Conservation (phyloP, 2,888 invertebrate species). For the Azorinus chamasolen region DNA sequence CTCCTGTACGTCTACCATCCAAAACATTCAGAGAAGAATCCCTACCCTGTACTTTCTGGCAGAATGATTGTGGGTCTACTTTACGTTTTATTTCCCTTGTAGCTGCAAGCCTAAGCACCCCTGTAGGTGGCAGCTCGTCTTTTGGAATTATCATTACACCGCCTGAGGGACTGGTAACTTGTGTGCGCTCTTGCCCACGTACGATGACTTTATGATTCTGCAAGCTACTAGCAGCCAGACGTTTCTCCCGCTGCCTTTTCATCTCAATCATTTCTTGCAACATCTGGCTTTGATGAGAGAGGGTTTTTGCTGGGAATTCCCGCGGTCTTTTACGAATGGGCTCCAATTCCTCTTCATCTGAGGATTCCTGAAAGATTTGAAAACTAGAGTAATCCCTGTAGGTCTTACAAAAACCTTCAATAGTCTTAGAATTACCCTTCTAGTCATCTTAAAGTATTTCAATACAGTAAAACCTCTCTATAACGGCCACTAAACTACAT, state of each 20-base stretch:
- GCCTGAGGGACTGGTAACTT: conserved; percentile 31
- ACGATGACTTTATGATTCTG: conserved; percentile 48
- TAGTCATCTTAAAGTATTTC: no score
- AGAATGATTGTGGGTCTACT: conserved; percentile 17
- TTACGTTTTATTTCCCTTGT: conserved; percentile 60
- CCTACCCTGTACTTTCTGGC: no score
- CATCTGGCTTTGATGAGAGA: conserved; percentile 42
- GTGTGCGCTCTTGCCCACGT: conserved; percentile 45
- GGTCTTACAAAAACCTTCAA: no score
- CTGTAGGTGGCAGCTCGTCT: conserved; percentile 43
- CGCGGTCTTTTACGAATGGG: conserved; percentile 6
- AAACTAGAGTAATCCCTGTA: no score
- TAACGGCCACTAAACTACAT: no score
- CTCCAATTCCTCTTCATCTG: conserved; percentile 9
- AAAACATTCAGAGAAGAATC: conserved; percentile 13
- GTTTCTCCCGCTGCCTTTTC: conserved; percentile 54
- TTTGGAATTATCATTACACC: conserved; percentile 61
- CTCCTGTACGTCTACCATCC: conserved; percentile 29
- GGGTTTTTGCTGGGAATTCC: conserved; percentile 32
- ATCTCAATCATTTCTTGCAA: conserved; percentile 60
- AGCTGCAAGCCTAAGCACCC: conserved; percentile 53
- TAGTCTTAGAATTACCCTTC: no score
- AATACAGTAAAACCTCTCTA: no score
- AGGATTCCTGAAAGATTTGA: conserved; percentile 1
- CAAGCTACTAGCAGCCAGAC: conserved; percentile 38